Evolutionary conservation across 2,888 invertebrate species (phyloP).

Genomic region (Spilarctia lutea): DNA sequence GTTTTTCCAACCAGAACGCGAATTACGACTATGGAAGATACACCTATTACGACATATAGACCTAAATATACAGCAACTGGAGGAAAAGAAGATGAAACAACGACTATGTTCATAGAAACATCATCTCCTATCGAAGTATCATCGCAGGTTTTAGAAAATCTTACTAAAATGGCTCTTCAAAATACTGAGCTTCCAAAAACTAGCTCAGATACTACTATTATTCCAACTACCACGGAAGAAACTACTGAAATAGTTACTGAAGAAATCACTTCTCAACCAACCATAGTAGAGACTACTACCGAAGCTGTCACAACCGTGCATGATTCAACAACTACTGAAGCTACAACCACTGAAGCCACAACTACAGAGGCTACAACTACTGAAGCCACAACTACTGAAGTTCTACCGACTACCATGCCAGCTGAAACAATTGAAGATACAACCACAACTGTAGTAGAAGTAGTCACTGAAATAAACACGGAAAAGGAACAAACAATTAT

Average conservation of each 20-base stretch:
- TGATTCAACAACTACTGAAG: slow-evolving; percentile 21
- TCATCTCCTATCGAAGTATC: slow-evolving; percentile 70
- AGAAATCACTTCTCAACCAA: slow-evolving; percentile 18
- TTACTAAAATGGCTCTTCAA: slow-evolving; percentile 50
- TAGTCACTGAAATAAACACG: slow-evolving; percentile 72
- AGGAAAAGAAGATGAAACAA: slow-evolving; percentile 63
- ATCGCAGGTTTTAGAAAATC: slow-evolving; percentile 66
- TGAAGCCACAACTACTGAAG: slow-evolving; percentile 36
- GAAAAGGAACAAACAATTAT: slow-evolving; percentile 61
- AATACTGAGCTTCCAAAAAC: slow-evolving; percentile 45
- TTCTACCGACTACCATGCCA: slow-evolving; percentile 44
- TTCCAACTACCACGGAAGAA: slow-evolving; percentile 36
- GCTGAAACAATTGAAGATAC: slow-evolving; percentile 54
- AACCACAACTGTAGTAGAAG: slow-evolving; percentile 68
- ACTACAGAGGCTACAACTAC: slow-evolving; percentile 35
- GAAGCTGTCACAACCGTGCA: slow-evolving; percentile 14
- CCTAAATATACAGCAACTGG: slow-evolving; percentile 71
- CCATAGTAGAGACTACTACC: neutral
- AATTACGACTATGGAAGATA: slow-evolving; percentile 63
- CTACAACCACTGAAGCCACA: slow-evolving; percentile 20
- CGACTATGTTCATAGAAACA: slow-evolving; percentile 66
- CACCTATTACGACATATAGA: slow-evolving; percentile 77
- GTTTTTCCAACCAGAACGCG: slow-evolving; percentile 70
- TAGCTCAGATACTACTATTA: slow-evolving; percentile 33
- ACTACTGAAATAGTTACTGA: slow-evolving; percentile 34